Conservation (phyloP, 2,888 invertebrate genomes). For the Azorinus chamasolen region DNA sequence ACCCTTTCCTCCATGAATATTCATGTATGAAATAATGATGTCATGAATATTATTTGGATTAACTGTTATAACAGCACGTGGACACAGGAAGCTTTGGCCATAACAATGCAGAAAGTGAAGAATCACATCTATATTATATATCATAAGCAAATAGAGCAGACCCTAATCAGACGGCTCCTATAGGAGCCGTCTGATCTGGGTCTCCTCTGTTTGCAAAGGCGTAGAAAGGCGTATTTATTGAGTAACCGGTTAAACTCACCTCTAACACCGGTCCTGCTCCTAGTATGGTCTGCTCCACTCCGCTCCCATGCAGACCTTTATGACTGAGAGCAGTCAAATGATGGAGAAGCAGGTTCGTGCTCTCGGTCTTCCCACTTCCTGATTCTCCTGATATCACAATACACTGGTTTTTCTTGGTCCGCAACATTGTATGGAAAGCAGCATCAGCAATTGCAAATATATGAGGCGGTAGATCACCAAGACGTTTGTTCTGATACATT, state of each 20-base stretch:
- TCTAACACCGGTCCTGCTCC: conserved; percentile 98
- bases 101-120: too few species aligned
- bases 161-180: too few species aligned
- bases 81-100: too few species aligned
- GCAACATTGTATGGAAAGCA: conserved; percentile 97
- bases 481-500: conserved; percentile 96
- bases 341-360: conserved; percentile 97
- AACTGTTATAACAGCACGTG: too few species aligned
- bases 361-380: conserved; percentile 98
- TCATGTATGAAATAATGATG: too few species aligned
- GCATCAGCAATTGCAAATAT: conserved; percentile 98
- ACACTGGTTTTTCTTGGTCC: conserved; percentile 95
- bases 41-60: too few species aligned
- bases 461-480: conserved; percentile 97
- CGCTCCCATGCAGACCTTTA: conserved; percentile 93
- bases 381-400: conserved; percentile 98
- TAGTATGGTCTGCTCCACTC: conserved; percentile 98
- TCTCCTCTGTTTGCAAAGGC: too few species aligned
- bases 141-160: too few species aligned
- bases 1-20: too few species aligned
- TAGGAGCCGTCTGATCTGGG: too few species aligned
- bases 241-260: conserved; percentile 84
- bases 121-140: too few species aligned
- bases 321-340: conserved; percentile 98
- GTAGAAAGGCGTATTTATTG: too few species aligned